Base-by-base conservation (phyloP, 2,113 vertebrate species). In the Notothenia rossii region DNA sequence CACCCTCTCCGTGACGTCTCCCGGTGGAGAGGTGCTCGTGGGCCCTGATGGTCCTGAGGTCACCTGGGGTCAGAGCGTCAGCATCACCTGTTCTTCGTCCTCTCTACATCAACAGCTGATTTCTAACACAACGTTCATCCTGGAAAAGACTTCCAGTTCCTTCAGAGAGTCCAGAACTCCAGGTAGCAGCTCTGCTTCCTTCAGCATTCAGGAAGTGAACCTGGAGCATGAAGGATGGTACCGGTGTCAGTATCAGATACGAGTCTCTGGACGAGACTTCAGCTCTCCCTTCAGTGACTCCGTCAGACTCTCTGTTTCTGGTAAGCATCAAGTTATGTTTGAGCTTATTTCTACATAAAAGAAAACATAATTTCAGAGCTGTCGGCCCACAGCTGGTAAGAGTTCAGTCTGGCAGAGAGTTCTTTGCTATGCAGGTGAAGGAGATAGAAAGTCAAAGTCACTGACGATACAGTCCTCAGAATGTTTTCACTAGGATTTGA, bases 41-140 rank as follows among this genome's bases (percentile, higher is more conserved):
- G n/a, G n/a, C n/a, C n/a, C n/a, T n/a, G n/a, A n/a, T n/a, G n/a
- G n/a, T n/a, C n/a, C 11, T 11, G 49, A 48, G 45, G 55, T 67
- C 1, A 13, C 13, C n/a, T 75, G 65, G 82, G 58, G 62, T 54
- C 82, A 84, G 71, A 17, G 15, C 1, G 36, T 29, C 43, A 12
- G 0, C 9, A 53, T 81, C 74, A 69, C 22, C 9, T 87, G 85
- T 45, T 81, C 70, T 0, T 6, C n/a, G 51, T 77, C 69, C 14
- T 7, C 55, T 36, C 6, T 36, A 36, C 33, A 0, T 53, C 6
- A 15, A 12, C 1, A 10, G 59, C 51, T 51, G 13, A 55, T 25
- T 15, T 77, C 25, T 15, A 77, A 75, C 53, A 53, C 25, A 1
- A 5, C 4, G 33, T 84, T 81, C 17, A 29, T 22, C 3, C 49